Conservation (phyloP, 2,888 invertebrate genomes). For the Scaptomyza polygonia region DNA sequence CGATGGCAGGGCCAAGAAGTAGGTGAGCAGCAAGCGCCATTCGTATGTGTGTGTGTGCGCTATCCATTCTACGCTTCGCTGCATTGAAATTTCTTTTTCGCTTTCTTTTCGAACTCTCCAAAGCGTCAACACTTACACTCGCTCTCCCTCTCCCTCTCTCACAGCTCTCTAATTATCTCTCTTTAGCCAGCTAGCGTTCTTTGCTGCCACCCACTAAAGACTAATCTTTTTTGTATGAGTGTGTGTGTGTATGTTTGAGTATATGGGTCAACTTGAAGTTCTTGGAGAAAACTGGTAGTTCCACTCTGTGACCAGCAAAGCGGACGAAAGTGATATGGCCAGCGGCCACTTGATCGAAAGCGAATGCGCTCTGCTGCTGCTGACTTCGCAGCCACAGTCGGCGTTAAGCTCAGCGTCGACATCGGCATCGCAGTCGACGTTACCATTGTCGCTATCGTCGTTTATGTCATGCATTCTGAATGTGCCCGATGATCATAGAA, state of each 20-base stretch:
- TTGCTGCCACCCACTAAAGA: slow-evolving; percentile 55
- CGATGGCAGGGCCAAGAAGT: slow-evolving; percentile 56
- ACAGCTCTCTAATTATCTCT: slow-evolving; percentile 8
- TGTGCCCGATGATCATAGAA: slow-evolving; percentile 37
- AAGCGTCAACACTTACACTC: slow-evolving; percentile 39
- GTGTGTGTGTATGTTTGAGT: slow-evolving; percentile 22
- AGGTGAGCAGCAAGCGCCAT: slow-evolving; percentile 53
- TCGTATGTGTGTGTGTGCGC: slow-evolving; percentile 18
- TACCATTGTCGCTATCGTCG: slow-evolving; percentile 9
- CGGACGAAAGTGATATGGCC: slow-evolving; percentile 77
- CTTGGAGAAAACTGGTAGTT: slow-evolving; percentile 76
- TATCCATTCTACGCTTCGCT: slow-evolving; percentile 75
- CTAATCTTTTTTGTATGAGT: not conserved
- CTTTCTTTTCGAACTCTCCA: slow-evolving; percentile 73
- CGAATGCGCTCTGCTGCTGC: slow-evolving; percentile 57
- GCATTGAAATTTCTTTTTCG: slow-evolving; percentile 77
- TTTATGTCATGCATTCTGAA: slow-evolving; percentile 58
- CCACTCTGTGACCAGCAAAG: slow-evolving; percentile 51
- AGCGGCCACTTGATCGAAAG: slow-evolving; percentile 77
- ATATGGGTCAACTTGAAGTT: slow-evolving; percentile 73
- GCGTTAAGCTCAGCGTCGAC: not conserved
- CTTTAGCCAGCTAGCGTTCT: slow-evolving; percentile 20
- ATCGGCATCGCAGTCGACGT: slow-evolving; percentile 2
- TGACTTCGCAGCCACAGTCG: not conserved
- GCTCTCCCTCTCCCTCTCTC: slow-evolving; percentile 3